Conservation (phyloP, 2,797 vertebrate species). For the Hozukius guyotensis region DNA sequence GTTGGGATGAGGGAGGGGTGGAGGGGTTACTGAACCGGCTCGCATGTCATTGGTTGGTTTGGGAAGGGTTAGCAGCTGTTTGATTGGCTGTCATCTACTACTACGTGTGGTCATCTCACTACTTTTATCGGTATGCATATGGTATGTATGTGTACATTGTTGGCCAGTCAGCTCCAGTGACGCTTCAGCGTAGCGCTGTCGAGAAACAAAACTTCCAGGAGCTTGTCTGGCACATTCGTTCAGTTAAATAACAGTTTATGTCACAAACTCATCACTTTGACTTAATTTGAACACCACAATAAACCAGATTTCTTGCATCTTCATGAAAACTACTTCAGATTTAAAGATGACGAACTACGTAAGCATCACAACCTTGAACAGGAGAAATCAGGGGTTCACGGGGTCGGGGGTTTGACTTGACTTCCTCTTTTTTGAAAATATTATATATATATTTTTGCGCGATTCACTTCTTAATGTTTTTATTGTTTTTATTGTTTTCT, state of each 20-base stretch:
- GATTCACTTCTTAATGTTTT: constrained; percentile 73
- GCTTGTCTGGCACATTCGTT: constrained; percentile 39
- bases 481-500: constrained; percentile 54
- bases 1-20: constrained; percentile 26
- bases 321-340: constrained; percentile 24
- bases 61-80: constrained; percentile 59
- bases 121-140: constrained; percentile 58
- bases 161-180: constrained; percentile 44
- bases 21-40: constrained; percentile 63
- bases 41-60: constrained; percentile 76
- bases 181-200: constrained; percentile 6
- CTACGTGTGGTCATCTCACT: constrained; percentile 69
- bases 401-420: constrained; percentile 54
- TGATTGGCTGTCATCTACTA: constrained; percentile 70
- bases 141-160: constrained; percentile 38
- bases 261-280: constrained; percentile 34
- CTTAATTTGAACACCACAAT: constrained; percentile 3
- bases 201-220: constrained; percentile 31
- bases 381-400: constrained; percentile 57
- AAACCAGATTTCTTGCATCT: constrained; percentile 43
- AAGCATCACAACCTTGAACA: constrained; percentile 43
- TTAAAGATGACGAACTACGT: constrained; percentile 17
- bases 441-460: constrained; percentile 76
- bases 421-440: constrained; percentile 75
- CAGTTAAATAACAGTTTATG: constrained; percentile 22